Evolutionary conservation across 2,797 vertebrate species (phyloP).

Genomic region (Neostethus bicornis): DNA sequence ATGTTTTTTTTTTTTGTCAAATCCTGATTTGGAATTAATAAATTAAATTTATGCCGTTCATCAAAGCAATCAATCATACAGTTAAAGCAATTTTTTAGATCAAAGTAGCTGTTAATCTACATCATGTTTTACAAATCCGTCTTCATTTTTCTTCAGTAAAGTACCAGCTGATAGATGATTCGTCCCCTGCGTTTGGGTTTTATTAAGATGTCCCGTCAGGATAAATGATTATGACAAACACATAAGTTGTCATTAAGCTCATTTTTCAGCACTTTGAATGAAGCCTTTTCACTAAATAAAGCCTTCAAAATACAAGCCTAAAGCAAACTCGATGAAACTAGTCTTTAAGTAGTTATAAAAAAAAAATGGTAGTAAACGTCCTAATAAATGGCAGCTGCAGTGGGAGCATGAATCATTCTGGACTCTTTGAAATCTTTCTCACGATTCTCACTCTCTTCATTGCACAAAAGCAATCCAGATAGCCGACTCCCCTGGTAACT

Average conservation of each 20-base stretch:
- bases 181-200: slow-evolving; percentile 31
- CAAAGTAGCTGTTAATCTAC: slow-evolving; percentile 7
- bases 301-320: slow-evolving; percentile 7
- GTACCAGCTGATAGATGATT: slow-evolving; percentile 34
- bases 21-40: slow-evolving; percentile 11
- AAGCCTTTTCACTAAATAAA: slow-evolving; percentile 28
- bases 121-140: slow-evolving; percentile 12
- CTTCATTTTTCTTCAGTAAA: slow-evolving; percentile 39
- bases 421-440: slow-evolving; percentile 75
- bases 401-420: slow-evolving; percentile 67
- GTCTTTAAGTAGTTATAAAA: slow-evolving; percentile 30
- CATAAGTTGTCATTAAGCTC: slow-evolving; percentile 12
- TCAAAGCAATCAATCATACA: slow-evolving; percentile 11
- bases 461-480: slow-evolving; percentile 71
- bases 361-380: slow-evolving; percentile 47
- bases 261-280: slow-evolving; percentile 44
- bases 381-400: slow-evolving; percentile 64
- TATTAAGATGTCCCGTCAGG: slow-evolving; percentile 27
- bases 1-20: background rate
- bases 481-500: slow-evolving; percentile 66
- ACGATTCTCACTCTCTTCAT: slow-evolving; percentile 58
- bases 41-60: background rate
- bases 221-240: slow-evolving; percentile 49
- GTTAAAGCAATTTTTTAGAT: background rate
- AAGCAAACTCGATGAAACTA: slow-evolving; percentile 22